Conservation (phyloP, 1,140 invertebrate genomes). For the Drosophila subobscura region DNA sequence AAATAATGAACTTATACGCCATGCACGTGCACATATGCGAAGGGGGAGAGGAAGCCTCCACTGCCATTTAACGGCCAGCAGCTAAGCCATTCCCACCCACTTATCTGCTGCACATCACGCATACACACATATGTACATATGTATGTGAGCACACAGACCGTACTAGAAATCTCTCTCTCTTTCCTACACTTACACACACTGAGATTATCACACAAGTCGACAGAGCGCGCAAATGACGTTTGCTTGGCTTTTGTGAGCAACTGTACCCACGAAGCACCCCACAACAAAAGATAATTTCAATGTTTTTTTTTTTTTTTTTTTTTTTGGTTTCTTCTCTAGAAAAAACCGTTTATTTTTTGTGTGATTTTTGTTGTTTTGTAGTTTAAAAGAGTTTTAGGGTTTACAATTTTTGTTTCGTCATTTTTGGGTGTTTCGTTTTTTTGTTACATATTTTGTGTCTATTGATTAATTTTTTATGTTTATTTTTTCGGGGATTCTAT, state of each 20-base stretch:
- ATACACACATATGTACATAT: neutral
- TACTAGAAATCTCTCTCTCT: no score
- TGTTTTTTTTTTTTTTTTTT: conserved; percentile 13
- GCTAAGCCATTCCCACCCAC: conserved; percentile 10
- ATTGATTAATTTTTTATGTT: no score
- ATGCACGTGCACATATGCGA: no score
- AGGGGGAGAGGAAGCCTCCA: no score
- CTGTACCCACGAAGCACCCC: conserved; percentile 22
- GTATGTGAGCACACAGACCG: no score
- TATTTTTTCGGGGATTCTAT: no score
- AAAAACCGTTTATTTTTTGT: conserved; percentile 75
- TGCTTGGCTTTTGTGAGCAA: conserved; percentile 37
- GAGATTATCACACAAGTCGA: conserved; percentile 34
- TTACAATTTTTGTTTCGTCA: conserved; percentile 22
- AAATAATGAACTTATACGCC: no score
- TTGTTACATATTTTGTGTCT: neutral
- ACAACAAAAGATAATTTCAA: conserved; percentile 4
- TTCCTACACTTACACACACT: conserved; percentile 2
- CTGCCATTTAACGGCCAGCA: neutral
- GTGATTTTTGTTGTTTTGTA: conserved; percentile 45
- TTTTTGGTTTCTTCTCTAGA: conserved; percentile 75
- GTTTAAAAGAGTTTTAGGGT: conserved; percentile 26
- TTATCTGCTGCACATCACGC: neutral
- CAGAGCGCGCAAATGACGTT: conserved; percentile 36
- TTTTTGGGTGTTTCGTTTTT: conserved; percentile 18